Evolutionary conservation across 2,888 invertebrate species (phyloP).

Genomic region (Falcaria lacertinaria): DNA sequence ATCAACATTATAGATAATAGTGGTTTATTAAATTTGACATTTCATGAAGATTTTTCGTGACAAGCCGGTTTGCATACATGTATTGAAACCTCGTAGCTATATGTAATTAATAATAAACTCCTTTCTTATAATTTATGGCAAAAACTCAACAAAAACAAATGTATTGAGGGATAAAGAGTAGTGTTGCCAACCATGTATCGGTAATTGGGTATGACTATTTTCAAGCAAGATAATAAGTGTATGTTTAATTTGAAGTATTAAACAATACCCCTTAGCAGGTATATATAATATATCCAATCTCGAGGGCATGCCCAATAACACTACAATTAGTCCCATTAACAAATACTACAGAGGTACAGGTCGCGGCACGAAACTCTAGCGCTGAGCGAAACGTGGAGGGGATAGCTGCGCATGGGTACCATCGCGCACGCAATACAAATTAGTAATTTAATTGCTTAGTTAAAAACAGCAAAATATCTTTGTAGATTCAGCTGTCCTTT

Average conservation of each 20-base stretch:
- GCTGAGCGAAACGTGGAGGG: no score
- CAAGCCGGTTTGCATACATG: conserved; percentile 76
- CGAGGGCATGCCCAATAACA: neutral
- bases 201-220: neutral
- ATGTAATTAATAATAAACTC: conserved; percentile 62
- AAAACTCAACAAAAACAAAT: conserved; percentile 77
- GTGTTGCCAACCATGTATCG: conserved; percentile 39
- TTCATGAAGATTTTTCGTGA: conserved; percentile 75
- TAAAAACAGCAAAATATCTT: no score
- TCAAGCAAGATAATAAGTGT: neutral
- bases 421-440: no score
- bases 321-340: conserved; percentile 34
- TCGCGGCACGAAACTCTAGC: no score
- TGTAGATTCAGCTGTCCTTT: no score
- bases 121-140: conserved; percentile 69
- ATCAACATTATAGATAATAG: no score
- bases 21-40: conserved; percentile 78
- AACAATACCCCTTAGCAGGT: neutral
- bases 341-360: no score
- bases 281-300: neutral
- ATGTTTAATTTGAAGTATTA: no score
- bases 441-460: no score
- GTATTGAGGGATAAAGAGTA: conserved; percentile 44
- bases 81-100: conserved; percentile 70
- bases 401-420: no score